These are phyloP conservation scores for Microplitis manilae DNA, from an alignment of 2,888 invertebrate genomes.

Conservation along the genomic window DNA sequence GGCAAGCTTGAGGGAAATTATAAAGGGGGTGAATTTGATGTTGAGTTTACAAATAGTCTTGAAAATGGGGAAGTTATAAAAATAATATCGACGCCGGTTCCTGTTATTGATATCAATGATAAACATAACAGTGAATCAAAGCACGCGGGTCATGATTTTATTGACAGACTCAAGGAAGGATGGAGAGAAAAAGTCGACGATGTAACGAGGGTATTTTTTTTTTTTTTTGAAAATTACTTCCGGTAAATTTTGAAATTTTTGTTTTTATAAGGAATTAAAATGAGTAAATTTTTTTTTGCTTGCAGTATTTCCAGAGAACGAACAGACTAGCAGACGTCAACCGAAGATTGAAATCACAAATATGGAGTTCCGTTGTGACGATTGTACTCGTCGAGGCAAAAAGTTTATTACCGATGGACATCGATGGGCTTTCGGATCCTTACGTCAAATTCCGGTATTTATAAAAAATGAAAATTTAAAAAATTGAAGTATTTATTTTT, in stretches of 20 bases:
- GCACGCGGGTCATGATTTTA: slow-evolving; percentile 40
- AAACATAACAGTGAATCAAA: slow-evolving; percentile 25
- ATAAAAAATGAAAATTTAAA: not conserved
- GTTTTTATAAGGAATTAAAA: no score
- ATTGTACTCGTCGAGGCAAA: slow-evolving; percentile 97
- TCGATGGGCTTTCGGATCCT: slow-evolving; percentile 91
- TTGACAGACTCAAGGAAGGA: slow-evolving; percentile 54
- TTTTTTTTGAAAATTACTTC: not conserved
- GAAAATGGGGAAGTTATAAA: not conserved
- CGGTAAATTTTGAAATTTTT: slow-evolving; percentile 1
- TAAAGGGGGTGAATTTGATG: slow-evolving; percentile 30
- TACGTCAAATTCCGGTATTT: slow-evolving; percentile 92
- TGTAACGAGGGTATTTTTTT: slow-evolving; percentile 75
- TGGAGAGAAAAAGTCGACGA: slow-evolving; percentile 75
- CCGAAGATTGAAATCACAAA: slow-evolving; percentile 90
- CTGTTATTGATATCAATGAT: not conserved
- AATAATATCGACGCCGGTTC: slow-evolving; percentile 4
- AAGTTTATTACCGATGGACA: slow-evolving; percentile 89
- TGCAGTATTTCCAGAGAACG: slow-evolving; percentile 86
- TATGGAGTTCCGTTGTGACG: slow-evolving; percentile 98
- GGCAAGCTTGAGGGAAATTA: slow-evolving; percentile 37
- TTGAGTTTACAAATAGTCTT: slow-evolving; percentile 12
- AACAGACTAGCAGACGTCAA: slow-evolving; percentile 86
- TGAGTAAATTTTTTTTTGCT: slow-evolving; percentile 52
- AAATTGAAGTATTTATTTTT: not conserved